Conservation (phyloP, 2,888 invertebrate genomes). For the Tachystola acroxantha region DNA sequence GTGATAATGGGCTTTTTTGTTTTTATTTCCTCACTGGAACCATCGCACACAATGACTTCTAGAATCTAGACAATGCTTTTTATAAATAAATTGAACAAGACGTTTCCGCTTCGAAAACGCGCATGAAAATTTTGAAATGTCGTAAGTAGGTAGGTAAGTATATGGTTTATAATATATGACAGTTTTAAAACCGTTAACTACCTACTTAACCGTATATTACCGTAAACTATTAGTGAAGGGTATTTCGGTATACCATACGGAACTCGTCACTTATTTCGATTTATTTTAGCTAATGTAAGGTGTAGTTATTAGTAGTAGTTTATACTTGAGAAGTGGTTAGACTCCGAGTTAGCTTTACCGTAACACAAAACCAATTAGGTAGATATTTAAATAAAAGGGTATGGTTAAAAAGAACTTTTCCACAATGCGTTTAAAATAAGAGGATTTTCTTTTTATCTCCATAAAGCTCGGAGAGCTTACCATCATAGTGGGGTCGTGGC, state of each 20-base stretch:
- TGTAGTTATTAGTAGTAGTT: too few species aligned
- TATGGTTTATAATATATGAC: too few species aligned
- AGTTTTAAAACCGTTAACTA: too few species aligned
- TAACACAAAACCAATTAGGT: too few species aligned
- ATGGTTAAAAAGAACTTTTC: constrained; percentile 2
- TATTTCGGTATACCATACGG: too few species aligned
- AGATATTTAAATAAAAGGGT: background rate
- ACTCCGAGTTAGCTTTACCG: too few species aligned
- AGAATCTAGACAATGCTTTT: constrained; percentile 17
- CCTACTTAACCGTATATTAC: too few species aligned
- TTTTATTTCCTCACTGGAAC: constrained; percentile 52
- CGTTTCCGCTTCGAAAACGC: constrained; percentile 1
- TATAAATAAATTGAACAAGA: constrained; percentile 6
- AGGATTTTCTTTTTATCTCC: constrained; percentile 23
- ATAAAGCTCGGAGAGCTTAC: constrained; percentile 24
- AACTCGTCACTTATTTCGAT: too few species aligned
- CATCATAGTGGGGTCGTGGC: constrained; percentile 19
- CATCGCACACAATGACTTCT: constrained; percentile 26
- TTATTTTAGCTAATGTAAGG: too few species aligned
- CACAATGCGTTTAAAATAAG: constrained; percentile 16
- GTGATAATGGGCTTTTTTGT: constrained; percentile 52
- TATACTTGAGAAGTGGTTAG: too few species aligned
- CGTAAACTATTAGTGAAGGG: too few species aligned
- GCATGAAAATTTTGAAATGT: background rate
- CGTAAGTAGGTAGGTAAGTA: too few species aligned